phyloP scores from a whole-genome alignment of 1,140 invertebrate genomes.

The Drosophila rufa region DNA sequence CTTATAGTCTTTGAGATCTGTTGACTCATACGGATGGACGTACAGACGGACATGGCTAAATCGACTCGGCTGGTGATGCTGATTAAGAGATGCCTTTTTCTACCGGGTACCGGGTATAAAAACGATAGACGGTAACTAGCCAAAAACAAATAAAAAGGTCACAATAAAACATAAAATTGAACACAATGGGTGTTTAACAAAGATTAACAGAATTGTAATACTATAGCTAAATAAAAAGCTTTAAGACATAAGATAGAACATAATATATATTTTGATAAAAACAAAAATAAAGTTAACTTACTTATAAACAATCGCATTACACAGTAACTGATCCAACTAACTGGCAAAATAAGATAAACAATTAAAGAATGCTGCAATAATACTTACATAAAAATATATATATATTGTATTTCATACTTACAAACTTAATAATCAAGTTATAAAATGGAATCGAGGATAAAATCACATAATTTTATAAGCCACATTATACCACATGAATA shows the following conservation, averaged over 20 bases:
- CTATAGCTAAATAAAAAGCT: slow-evolving; percentile 82
- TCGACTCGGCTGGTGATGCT: too few relatives aligned
- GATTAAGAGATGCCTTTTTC: too few relatives aligned
- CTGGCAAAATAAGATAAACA: slow-evolving; percentile 17
- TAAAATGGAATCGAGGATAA: slow-evolving; percentile 8
- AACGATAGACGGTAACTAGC: slow-evolving; percentile 23
- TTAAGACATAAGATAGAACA: slow-evolving; percentile 80
- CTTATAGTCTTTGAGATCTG: too few relatives aligned
- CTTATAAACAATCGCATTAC: slow-evolving; percentile 64
- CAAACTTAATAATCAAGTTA: slow-evolving; percentile 14
- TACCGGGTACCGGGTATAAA: slow-evolving; percentile 1
- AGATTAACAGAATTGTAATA: slow-evolving; percentile 65
- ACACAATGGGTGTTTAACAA: slow-evolving; percentile 11
- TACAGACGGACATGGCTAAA: too few relatives aligned
- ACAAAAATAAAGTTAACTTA: slow-evolving; percentile 47
- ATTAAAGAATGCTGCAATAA: slow-evolving; percentile 27
- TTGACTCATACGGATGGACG: too few relatives aligned
- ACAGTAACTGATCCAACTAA: slow-evolving; percentile 59
- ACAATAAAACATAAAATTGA: slow-evolving; percentile 2
- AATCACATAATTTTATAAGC: slow-evolving; percentile 9
- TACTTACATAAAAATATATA: background rate
- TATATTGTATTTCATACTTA: slow-evolving; percentile 28
- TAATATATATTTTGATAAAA: slow-evolving; percentile 80
- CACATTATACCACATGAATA: slow-evolving; percentile 9
- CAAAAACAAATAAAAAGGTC: slow-evolving; percentile 12